Conservation (phyloP, 2,888 invertebrate species). For the Meiosimyza decipiens region DNA sequence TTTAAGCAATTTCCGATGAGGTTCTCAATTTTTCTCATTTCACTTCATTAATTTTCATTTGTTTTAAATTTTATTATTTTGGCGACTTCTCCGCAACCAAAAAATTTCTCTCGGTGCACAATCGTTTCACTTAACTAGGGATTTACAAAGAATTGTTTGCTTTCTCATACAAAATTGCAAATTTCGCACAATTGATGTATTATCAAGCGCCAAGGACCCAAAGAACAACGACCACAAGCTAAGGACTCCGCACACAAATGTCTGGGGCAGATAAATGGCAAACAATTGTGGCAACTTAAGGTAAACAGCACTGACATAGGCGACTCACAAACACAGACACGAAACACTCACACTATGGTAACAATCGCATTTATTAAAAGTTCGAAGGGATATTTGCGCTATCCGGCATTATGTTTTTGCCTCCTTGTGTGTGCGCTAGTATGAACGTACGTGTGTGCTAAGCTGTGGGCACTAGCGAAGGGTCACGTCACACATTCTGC, state of each 20-base stretch:
- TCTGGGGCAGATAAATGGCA: conserved; percentile 28
- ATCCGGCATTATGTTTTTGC: not conserved
- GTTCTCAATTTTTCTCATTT: too few relatives aligned
- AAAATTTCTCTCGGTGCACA: too few relatives aligned
- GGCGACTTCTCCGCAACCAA: too few relatives aligned
- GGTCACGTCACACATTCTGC: too few relatives aligned
- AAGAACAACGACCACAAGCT: not conserved
- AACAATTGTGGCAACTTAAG: conserved; percentile 34
- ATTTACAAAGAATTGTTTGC: conserved; percentile 16
- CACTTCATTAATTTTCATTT: too few relatives aligned
- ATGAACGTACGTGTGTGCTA: conserved; percentile 39
- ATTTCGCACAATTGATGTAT: conserved; percentile 31
- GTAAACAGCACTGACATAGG: conserved; percentile 23
- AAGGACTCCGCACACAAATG: conserved; percentile 48
- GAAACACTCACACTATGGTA: conserved; percentile 40
- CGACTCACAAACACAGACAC: conserved; percentile 25
- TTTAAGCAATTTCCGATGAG: too few relatives aligned
- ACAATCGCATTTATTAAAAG: conserved; percentile 39
- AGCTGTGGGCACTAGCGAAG: too few relatives aligned
- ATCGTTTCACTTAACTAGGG: too few relatives aligned
- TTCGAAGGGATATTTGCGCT: conserved; percentile 21
- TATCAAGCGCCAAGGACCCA: not conserved
- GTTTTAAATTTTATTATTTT: too few relatives aligned
- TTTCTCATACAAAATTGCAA: conserved; percentile 22
- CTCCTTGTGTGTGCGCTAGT: conserved; percentile 26